Evolutionary conservation across 2,888 invertebrate genomes (phyloP).

Genomic region (Drosophila flavopinicola): DNA sequence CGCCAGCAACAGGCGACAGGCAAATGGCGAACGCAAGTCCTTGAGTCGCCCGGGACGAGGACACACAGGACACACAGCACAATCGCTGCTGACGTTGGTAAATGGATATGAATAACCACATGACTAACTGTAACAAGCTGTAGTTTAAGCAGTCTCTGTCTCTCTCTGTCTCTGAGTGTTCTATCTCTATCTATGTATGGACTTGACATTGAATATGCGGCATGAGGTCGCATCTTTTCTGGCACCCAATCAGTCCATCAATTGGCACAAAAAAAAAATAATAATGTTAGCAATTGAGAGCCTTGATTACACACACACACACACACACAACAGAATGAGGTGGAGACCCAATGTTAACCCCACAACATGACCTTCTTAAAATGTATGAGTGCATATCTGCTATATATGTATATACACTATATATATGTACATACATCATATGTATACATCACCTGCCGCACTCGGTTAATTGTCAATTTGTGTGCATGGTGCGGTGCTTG

Average conservation of each 20-base stretch:
- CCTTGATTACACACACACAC: constrained; percentile 44
- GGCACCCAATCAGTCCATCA: constrained; percentile 58
- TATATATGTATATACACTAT: neutral
- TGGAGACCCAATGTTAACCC: constrained; percentile 52
- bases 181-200: constrained; percentile 22
- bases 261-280: constrained; percentile 40
- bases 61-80: neutral
- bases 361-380: constrained; percentile 52
- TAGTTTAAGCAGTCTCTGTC: constrained; percentile 11
- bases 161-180: neutral
- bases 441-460: constrained; percentile 58
- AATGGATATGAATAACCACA: neutral
- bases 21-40: constrained; percentile 30
- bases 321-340: constrained; percentile 40
- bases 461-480: constrained; percentile 65
- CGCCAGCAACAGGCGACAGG: constrained; percentile 46
- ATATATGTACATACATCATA: constrained; percentile 1
- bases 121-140: constrained; percentile 18
- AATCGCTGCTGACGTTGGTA: no score
- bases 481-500: constrained; percentile 3
- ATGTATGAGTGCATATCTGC: constrained; percentile 14
- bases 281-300: constrained; percentile 45
- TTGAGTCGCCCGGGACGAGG: constrained; percentile 40
- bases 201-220: constrained; percentile 67
- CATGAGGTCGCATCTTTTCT: constrained; percentile 45